Percentiles rank a stretch among this genome's conserved stretches.
Evolutionary conservation across 37 sponge, comb jelly and placozoan genomes (phyloP).

Genomic region (Lycopodina hypogea): DNA sequence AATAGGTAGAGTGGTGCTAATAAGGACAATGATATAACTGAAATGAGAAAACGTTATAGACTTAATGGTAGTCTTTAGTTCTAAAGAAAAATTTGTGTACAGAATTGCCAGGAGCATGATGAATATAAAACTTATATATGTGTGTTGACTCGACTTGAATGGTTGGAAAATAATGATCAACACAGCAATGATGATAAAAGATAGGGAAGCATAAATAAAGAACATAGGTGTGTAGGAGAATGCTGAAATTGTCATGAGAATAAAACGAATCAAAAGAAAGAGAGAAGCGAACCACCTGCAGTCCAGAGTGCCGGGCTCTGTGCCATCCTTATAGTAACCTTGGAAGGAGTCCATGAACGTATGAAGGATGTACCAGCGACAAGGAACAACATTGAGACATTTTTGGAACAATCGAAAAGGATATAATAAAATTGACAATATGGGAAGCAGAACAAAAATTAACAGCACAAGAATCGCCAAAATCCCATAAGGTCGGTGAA

Average conservation of each 20-base stretch:
- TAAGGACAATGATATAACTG: no score
- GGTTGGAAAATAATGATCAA: no score
- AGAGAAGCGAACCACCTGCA: slow-evolving; percentile 57
- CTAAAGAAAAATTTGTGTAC: no score
- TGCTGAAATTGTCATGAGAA: slow-evolving; percentile 5
- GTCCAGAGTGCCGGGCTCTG: slow-evolving; percentile 25
- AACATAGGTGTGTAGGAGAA: no score
- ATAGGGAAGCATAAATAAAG: no score
- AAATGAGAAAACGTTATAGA: no score
- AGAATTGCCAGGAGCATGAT: no score
- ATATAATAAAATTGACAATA: neutral
- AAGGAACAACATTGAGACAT: neutral
- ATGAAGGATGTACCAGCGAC: neutral
- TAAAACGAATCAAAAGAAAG: slow-evolving; percentile 35
- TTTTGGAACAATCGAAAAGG: neutral
- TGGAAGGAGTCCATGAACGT: slow-evolving; percentile 48
- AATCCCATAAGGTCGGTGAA: neutral
- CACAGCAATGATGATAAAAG: no score
- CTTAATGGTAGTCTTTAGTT: no score
- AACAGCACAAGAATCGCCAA: neutral
- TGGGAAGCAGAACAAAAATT: neutral
- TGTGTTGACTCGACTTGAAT: no score
- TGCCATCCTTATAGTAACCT: slow-evolving; percentile 65
- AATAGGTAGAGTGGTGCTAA: no score
- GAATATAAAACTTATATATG: no score